These are phyloP conservation scores for Morpho achilles DNA, from an alignment of 2,888 invertebrate species.

Conservation along the genomic window DNA sequence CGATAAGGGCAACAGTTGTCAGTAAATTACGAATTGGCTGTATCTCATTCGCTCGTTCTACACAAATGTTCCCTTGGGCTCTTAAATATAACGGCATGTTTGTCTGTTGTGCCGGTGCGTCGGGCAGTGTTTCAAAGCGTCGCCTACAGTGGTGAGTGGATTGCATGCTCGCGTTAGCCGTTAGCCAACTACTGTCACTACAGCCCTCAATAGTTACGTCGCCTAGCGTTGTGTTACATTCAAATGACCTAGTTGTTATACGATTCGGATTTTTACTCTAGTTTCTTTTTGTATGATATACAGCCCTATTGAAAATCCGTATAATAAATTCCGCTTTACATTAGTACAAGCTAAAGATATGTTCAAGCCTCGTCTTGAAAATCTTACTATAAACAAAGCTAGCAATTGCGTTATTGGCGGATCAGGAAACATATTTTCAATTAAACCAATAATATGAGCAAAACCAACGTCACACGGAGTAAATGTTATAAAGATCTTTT, in stretches of 20 bases:
- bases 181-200: constrained; percentile 10
- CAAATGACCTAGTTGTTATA: constrained; percentile 3
- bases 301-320: too few species aligned
- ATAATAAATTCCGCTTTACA: too few species aligned
- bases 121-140: constrained; percentile 95
- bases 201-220: constrained; percentile 6
- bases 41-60: constrained; percentile 9
- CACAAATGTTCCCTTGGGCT: constrained; percentile 26
- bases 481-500: too few species aligned
- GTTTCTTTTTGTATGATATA: too few species aligned
- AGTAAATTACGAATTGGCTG: constrained; percentile 5
- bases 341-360: too few species aligned
- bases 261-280: constrained; percentile 1
- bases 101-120: constrained; percentile 76
- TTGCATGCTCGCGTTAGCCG: constrained; percentile 21
- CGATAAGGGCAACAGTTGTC: neutral
- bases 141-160: constrained; percentile 96
- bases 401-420: too few species aligned
- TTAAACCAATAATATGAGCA: too few species aligned
- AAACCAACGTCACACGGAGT: too few species aligned
- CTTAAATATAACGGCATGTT: constrained; percentile 68
- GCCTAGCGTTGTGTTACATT: constrained; percentile 10
- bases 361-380: too few species aligned
- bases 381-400: too few species aligned
- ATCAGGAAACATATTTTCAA: too few species aligned